A percentile compares a stretch with the other conserved stretches of the same genome.
Conservation (phyloP, 2,888 invertebrate genomes). For the Unio pictorum region DNA sequence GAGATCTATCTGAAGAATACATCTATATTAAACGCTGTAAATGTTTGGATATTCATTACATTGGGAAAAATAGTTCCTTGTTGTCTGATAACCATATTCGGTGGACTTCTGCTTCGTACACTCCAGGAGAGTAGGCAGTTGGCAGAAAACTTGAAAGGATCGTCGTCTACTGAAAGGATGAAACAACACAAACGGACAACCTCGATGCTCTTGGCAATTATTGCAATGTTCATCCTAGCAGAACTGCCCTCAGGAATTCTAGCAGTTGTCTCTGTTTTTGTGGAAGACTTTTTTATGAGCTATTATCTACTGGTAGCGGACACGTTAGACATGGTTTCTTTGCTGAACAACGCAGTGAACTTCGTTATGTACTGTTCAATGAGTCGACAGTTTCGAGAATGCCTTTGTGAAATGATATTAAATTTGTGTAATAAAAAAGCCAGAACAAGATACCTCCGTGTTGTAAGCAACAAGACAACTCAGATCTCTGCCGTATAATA, state of each 20-base stretch:
- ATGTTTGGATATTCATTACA: slow-evolving; percentile 93
- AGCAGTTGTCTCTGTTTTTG: slow-evolving; percentile 84
- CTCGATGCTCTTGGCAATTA: slow-evolving; percentile 83
- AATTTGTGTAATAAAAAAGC: slow-evolving; percentile 6
- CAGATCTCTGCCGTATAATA: slow-evolving; percentile 3
- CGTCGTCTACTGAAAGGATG: slow-evolving; percentile 37
- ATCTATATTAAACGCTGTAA: slow-evolving; percentile 65
- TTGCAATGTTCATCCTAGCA: slow-evolving; percentile 86
- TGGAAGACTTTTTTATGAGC: slow-evolving; percentile 80
- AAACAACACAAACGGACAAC: slow-evolving; percentile 81
- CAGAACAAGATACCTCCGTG: slow-evolving; percentile 4
- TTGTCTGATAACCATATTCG: slow-evolving; percentile 83
- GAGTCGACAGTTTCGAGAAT: slow-evolving; percentile 89
- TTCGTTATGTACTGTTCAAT: slow-evolving; percentile 94
- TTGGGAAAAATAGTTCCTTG: slow-evolving; percentile 93
- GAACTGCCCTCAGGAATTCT: slow-evolving; percentile 87
- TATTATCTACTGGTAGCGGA: slow-evolving; percentile 79
- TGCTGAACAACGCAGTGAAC: slow-evolving; percentile 92
- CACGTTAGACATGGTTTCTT: slow-evolving; percentile 89
- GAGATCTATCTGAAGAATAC: slow-evolving; percentile 24
- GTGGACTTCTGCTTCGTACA: slow-evolving; percentile 70
- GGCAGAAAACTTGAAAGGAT: slow-evolving; percentile 48
- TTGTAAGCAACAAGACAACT: slow-evolving; percentile 4
- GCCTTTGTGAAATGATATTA: slow-evolving; percentile 74
- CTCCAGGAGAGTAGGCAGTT: slow-evolving; percentile 60